phyloP scores from a whole-genome alignment of 2,113 vertebrate species.

The Triplophysa rosa region DNA sequence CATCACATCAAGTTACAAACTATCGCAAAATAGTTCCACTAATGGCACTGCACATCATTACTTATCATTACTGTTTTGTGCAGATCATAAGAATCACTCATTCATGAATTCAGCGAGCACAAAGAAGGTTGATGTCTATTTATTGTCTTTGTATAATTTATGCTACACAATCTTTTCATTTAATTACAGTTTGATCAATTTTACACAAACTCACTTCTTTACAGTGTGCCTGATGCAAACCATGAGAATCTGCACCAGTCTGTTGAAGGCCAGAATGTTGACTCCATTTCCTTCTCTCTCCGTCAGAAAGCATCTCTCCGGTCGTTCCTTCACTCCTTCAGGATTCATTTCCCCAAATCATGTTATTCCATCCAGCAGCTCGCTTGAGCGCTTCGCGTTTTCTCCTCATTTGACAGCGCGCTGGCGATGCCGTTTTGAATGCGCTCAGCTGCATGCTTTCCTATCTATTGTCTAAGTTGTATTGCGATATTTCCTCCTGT shows the following conservation, averaged over 20 bases:
- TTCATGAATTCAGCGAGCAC: no score
- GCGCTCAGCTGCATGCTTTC: neutral
- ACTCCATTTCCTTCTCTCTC: neutral
- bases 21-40: no score
- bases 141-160: neutral
- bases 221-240: neutral
- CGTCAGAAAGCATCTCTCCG: neutral
- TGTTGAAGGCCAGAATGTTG: neutral
- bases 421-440: neutral
- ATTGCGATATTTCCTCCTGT: neutral
- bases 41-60: no score
- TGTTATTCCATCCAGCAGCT: neutral
- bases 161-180: neutral
- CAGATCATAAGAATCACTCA: no score
- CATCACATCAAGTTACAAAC: no score
- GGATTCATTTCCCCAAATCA: slow-evolving; percentile 8
- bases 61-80: no score
- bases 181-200: neutral
- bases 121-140: neutral
- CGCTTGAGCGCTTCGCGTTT: neutral
- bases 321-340: neutral
- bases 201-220: no score
- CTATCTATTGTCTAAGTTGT: neutral
- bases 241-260: neutral
- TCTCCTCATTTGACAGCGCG: neutral